Evolutionary conservation across 30 jellyfish, hydroid and myxozoan genomes (phyloP).

Genomic region (Cassiopea andromeda): DNA sequence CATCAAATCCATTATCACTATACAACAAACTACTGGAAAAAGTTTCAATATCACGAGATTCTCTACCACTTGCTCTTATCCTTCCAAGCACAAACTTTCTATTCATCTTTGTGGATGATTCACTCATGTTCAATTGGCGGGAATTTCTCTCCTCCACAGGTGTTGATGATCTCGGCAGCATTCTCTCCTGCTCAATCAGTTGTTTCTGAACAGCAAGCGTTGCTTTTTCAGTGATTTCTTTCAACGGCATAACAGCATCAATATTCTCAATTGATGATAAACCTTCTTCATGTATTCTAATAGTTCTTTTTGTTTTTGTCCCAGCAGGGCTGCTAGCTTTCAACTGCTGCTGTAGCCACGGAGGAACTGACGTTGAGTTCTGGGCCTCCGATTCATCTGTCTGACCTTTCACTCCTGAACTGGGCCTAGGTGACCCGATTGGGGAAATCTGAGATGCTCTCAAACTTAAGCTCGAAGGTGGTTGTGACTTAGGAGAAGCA

Average conservation of each 20-base stretch:
- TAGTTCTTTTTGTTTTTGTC: slow-evolving; percentile 31
- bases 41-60: too few relatives aligned
- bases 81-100: too few relatives aligned
- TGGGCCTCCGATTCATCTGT: neutral
- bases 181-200: slow-evolving; percentile 27
- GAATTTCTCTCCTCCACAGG: slow-evolving; percentile 36
- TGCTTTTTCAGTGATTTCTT: slow-evolving; percentile 60
- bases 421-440: neutral
- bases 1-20: too few relatives aligned
- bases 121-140: neutral
- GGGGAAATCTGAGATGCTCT: neutral
- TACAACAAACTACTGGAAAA: too few relatives aligned
- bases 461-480: neutral
- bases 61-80: too few relatives aligned
- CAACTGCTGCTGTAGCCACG: slow-evolving; percentile 92
- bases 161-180: slow-evolving; percentile 60
- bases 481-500: too few relatives aligned
- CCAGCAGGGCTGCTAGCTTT: slow-evolving; percentile 88
- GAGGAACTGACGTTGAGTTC: slow-evolving; percentile 49
- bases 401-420: neutral
- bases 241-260: slow-evolving; percentile 38
- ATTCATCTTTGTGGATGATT: neutral
- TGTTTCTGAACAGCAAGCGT: slow-evolving; percentile 39
- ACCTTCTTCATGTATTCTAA: slow-evolving; percentile 58
- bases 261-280: slow-evolving; percentile 20